phyloP scores from a whole-genome alignment of 2,113 vertebrate genomes.

The Triplophysa rosa region DNA sequence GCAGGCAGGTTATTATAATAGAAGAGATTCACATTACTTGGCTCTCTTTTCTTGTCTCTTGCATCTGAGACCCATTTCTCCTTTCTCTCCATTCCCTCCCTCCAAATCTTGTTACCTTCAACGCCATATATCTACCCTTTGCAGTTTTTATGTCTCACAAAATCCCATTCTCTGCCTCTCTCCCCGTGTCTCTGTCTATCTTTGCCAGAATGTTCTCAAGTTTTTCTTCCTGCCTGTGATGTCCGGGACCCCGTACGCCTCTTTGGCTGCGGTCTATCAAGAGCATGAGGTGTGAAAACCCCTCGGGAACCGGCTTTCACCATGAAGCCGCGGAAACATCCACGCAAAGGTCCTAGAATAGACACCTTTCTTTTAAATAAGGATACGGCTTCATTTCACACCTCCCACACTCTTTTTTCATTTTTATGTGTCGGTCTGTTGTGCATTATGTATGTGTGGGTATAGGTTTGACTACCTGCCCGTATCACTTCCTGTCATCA shows the following conservation, averaged over 20 bases:
- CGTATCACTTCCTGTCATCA: not conserved
- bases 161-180: constrained; percentile 52
- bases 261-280: constrained; percentile 13
- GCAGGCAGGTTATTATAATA: constrained; percentile 68
- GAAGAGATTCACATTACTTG: constrained; percentile 63
- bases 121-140: constrained; percentile 58
- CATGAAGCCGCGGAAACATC: constrained; percentile 14
- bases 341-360: constrained; percentile 27
- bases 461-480: not conserved
- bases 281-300: constrained; percentile 26
- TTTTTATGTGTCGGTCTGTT: not conserved
- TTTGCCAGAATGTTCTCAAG: constrained; percentile 31
- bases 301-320: not conserved
- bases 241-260: constrained; percentile 43
- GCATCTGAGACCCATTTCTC: constrained; percentile 36
- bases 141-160: constrained; percentile 59
- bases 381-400: not conserved
- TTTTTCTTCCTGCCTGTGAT: constrained; percentile 20
- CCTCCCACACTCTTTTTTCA: not conserved
- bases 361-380: not conserved
- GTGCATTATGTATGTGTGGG: not conserved
- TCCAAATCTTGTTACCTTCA: constrained; percentile 58
- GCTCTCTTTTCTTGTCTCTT: constrained; percentile 59
- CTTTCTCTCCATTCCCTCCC: constrained; percentile 56
- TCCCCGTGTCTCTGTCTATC: constrained; percentile 31